Evolutionary conservation across 2,797 vertebrate genomes (phyloP), one percentile per base, ranked within the genome.

Genomic region (Botia almorhae): DNA sequence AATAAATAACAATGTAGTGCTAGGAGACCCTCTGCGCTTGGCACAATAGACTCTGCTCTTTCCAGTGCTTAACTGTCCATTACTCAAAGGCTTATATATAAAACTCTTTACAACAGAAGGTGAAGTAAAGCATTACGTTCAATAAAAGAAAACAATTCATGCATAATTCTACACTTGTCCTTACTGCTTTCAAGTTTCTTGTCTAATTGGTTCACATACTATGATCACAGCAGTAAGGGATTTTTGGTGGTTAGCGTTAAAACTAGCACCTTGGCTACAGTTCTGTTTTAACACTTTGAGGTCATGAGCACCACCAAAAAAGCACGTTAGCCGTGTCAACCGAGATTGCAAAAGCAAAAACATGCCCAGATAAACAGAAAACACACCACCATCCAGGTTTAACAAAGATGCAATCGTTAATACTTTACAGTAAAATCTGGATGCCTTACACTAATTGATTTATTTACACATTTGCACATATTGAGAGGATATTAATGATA

Each of bases 151-250:
- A 39, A 33, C 51, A 71, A 43, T 56, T 48, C 12, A 48, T 16
- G 23, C 74, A 36, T 16, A 48, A 17, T 65, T 53, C 16, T 36
- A 16, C 17, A 16, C 33, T 29, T 65, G 29, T 63, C 60, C n/a
- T 3, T 55, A 43, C 55, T 43, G 7, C 19, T n/a, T 72, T 64
- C 19, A 46, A 39, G 53, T 55, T 56, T 74, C 33, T 46, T 10
- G 5, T 53, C 83, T 79, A 88, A 90, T 88, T 84, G 80, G 60
- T 90, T 89, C 87, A 89, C 87, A 84, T 88, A 84, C 87, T 90
- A 87, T 82, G 86, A 81, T 76, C 56, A 75, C 29, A 87, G 84
- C 84, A 86, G 82, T 89, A 92, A 90, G 84, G 88, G 87, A 81
- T 76, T 76, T 33, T 17, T 69, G 76, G 84, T 82, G 88, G 48